Percentiles rank a stretch among this genome's conserved stretches.
Conservation (phyloP, 2,113 vertebrate species). For the Octodon degus region DNA sequence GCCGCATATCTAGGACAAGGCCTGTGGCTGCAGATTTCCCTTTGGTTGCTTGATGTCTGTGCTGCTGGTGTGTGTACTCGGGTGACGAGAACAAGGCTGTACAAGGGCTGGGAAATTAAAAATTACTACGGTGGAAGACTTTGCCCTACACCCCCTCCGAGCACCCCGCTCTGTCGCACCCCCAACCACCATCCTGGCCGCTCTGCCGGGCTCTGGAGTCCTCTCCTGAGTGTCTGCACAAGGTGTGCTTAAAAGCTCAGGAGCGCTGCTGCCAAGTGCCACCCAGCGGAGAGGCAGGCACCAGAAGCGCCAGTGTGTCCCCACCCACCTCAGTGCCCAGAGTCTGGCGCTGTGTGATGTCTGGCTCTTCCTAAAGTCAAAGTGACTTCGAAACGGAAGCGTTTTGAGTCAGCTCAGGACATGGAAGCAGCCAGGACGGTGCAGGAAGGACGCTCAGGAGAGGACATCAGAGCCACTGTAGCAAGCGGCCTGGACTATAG, state of each 20-base stretch:
- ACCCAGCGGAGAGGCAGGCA: neutral
- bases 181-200: neutral
- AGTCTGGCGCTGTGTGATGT: neutral
- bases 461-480: neutral
- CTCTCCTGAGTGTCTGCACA: neutral
- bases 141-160: neutral
- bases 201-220: neutral
- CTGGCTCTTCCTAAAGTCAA: neutral
- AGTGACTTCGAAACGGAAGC: no score
- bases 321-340: neutral
- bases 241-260: neutral
- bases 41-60: neutral
- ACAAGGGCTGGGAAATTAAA: neutral
- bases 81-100: neutral
- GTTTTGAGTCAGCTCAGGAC: neutral
- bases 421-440: neutral
- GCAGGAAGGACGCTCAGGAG: neutral
- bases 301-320: neutral
- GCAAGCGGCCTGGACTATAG: neutral
- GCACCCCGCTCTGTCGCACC: neutral
- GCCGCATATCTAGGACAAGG: neutral
- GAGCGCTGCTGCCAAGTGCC: neutral
- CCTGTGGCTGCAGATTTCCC: neutral
- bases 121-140: neutral
- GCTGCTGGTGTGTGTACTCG: neutral